Conservation (phyloP, 2,888 invertebrate species). For the Agrotis puta region DNA sequence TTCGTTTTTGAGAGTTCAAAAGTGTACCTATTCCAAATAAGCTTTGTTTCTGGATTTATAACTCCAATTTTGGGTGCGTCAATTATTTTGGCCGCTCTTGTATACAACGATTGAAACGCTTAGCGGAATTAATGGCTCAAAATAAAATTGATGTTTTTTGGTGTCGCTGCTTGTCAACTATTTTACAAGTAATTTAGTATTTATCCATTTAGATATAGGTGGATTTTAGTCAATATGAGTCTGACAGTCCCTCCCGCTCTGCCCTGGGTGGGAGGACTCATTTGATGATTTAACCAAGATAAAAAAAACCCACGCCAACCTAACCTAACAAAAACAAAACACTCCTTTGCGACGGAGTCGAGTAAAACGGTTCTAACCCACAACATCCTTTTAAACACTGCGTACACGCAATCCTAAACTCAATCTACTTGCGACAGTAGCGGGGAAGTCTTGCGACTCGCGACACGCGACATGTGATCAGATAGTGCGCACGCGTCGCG, state of each 20-base stretch:
- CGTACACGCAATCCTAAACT: conserved; percentile 54
- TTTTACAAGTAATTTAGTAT: no score
- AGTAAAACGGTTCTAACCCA: neutral
- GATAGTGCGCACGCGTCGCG: conserved; percentile 65
- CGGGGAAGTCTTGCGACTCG: conserved; percentile 30
- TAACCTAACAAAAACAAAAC: neutral
- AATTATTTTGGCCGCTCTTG: neutral
- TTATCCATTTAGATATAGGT: no score
- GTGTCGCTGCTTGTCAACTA: no score
- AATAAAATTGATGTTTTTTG: no score
- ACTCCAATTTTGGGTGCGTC: neutral
- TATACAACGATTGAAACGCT: neutral
- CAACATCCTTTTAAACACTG: conserved; percentile 11
- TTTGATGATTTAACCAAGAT: no score
- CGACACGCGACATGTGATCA: conserved; percentile 64
- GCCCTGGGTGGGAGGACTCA: no score
- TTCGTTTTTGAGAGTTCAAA: no score
- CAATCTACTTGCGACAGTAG: conserved; percentile 57
- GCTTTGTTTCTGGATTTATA: no score
- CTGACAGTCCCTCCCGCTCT: no score
- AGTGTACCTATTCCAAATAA: no score
- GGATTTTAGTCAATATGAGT: no score
- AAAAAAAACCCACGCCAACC: no score
- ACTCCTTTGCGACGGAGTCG: neutral
- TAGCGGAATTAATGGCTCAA: neutral